Evolutionary conservation across 2,113 vertebrate genomes (phyloP).

Genomic region (Bos indicus): DNA sequence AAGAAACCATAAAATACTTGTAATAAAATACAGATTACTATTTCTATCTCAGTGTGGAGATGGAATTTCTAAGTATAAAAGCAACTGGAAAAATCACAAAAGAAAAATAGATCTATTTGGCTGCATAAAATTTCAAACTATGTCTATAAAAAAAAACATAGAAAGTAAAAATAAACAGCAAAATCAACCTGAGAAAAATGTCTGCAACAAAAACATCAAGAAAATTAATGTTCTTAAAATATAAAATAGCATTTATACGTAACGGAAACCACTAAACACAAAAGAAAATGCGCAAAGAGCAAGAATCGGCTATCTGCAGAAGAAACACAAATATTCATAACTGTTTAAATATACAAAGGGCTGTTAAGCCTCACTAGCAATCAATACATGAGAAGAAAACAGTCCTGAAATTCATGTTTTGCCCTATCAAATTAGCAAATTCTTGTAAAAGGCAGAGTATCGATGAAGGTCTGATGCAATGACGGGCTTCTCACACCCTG

Average conservation of each 20-base stretch:
- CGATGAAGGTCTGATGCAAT: fast-evolving
- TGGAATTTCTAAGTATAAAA: slow-evolving; percentile 36
- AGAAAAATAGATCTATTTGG: slow-evolving; percentile 24
- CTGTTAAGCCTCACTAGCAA: not conserved
- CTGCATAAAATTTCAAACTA: slow-evolving; percentile 37
- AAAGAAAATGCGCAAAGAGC: slow-evolving; percentile 18
- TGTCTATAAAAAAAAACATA: not conserved
- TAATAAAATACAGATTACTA: slow-evolving; percentile 18
- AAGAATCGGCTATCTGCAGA: slow-evolving; percentile 14
- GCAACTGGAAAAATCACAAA: slow-evolving; percentile 8
- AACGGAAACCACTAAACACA: not conserved
- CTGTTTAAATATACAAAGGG: not conserved
- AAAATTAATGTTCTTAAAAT: slow-evolving; percentile 46
- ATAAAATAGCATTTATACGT: slow-evolving; percentile 16
- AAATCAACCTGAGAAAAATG: slow-evolving; percentile 58
- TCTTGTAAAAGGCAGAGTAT: not conserved
- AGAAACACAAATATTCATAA: not conserved
- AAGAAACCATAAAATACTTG: not conserved
- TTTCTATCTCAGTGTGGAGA: not conserved
- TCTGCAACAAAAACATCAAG: slow-evolving; percentile 37
- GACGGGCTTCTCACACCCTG: not conserved
- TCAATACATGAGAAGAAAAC: not conserved
- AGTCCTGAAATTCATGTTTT: not conserved
- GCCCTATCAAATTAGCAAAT: not conserved
- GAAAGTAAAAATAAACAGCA: slow-evolving; percentile 39